phyloP scores from a whole-genome alignment of 1,140 invertebrate species.

The Zaprionus camerounensis region DNA sequence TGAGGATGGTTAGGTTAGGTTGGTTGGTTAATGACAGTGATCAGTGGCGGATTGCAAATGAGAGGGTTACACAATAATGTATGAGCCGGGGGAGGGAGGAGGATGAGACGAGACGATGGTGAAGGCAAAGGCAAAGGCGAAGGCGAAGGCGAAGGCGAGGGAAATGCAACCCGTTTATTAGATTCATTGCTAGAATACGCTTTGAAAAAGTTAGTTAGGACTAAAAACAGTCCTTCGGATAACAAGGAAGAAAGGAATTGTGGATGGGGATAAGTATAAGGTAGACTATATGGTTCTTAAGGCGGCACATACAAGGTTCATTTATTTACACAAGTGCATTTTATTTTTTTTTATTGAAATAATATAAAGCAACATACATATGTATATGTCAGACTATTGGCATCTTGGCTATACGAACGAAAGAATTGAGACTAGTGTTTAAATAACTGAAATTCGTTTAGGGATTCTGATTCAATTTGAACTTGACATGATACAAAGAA shows the following conservation, averaged over 20 bases:
- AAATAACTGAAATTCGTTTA: background rate
- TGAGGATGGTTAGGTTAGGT: conserved; percentile 38
- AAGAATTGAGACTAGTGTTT: background rate
- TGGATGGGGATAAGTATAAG: background rate
- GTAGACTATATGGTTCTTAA: background rate
- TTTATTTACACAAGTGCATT: no score
- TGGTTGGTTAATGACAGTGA: conserved; percentile 49
- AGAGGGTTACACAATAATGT: conserved; percentile 8
- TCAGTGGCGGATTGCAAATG: conserved; percentile 40
- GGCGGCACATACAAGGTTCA: background rate
- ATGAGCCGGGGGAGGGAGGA: background rate
- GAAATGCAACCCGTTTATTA: conserved; percentile 42
- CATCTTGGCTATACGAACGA: background rate
- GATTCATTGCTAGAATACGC: conserved; percentile 33
- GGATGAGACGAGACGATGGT: conserved; percentile 7
- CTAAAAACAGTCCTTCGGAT: background rate
- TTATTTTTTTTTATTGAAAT: no score
- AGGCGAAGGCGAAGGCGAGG: conserved; percentile 19
- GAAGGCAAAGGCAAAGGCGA: conserved; percentile 1
- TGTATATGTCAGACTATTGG: no score
- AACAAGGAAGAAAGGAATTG: background rate
- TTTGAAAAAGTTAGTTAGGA: conserved; percentile 28
- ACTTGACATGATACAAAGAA: no score
- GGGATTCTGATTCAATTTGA: no score
- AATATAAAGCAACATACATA: no score